phyloP scores from a whole-genome alignment of 1,140 invertebrate species.

The Caenorhabditis elegans region DNA sequence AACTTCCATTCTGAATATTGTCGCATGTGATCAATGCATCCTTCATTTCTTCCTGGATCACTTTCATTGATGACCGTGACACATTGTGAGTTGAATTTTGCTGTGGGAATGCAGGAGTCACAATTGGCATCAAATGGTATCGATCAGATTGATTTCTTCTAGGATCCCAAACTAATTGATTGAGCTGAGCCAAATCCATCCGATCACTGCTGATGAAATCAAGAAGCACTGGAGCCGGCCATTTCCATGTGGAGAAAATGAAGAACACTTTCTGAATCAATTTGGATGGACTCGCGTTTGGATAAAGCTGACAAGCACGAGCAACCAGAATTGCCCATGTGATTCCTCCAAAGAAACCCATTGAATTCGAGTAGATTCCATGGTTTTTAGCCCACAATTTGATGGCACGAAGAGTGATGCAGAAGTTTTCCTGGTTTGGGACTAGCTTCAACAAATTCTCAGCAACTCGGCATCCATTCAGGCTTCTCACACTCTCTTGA shows the following conservation, averaged over 20 bases:
- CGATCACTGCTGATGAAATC: conserved; percentile 79
- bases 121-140: conserved; percentile 96
- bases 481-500: conserved; percentile 76
- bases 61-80: conserved; percentile 83
- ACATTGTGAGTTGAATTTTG: conserved; percentile 99
- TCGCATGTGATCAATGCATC: conserved; percentile 73
- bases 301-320: conserved; percentile 94
- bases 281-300: conserved; percentile 89
- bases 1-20: conserved; percentile 82
- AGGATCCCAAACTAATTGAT: conserved; percentile 80
- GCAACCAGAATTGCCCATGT: conserved; percentile 99
- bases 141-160: conserved; percentile 51
- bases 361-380: conserved; percentile 94
- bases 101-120: conserved; percentile 97
- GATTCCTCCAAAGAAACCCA: conserved; percentile 94
- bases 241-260: conserved; percentile 94
- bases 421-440: conserved; percentile 90
- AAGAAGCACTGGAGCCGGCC: conserved; percentile 93
- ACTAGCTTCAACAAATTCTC: conserved; percentile 94
- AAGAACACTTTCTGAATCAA: conserved; percentile 97
- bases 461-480: conserved; percentile 94
- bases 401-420: conserved; percentile 86
- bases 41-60: conserved; percentile 91
- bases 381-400: conserved; percentile 74
- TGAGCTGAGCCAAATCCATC: conserved; percentile 64